These are phyloP conservation scores for Saturnia japonica DNA, from an alignment of 2,888 invertebrate genomes.

Conservation along the genomic window DNA sequence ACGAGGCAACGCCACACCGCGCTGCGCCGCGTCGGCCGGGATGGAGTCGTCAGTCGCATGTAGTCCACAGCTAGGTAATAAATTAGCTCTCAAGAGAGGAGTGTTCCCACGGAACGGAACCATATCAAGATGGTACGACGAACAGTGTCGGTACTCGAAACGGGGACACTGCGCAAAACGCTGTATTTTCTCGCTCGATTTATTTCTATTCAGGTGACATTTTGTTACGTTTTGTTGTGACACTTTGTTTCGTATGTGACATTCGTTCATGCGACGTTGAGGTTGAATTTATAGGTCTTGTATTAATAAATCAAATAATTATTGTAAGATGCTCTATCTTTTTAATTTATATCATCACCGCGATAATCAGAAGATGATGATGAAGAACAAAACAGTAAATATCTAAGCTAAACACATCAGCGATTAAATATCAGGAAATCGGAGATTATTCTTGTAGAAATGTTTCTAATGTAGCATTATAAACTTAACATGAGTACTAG, in stretches of 20 bases:
- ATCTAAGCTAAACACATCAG: too few relatives aligned
- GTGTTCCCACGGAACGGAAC: constrained; percentile 74
- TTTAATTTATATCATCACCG: too few relatives aligned
- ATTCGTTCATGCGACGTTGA: constrained; percentile 54
- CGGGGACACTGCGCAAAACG: constrained; percentile 67
- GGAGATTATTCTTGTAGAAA: too few relatives aligned
- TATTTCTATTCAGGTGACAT: constrained; percentile 63
- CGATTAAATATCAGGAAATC: too few relatives aligned
- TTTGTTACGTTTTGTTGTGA: constrained; percentile 71
- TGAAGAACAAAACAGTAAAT: too few relatives aligned
- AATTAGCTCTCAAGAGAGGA: constrained; percentile 68
- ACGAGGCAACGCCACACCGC: constrained; percentile 45
- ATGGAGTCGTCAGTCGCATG: constrained; percentile 80
- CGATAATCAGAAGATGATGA: too few relatives aligned
- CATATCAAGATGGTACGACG: constrained; percentile 75
- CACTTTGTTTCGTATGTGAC: constrained; percentile 42
- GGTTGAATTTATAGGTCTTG: constrained; percentile 6
- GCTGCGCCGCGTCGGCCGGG: constrained; percentile 36
- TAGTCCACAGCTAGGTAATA: constrained; percentile 69
- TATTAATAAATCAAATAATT: not conserved
- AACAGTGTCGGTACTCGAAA: constrained; percentile 47
- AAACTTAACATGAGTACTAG: too few relatives aligned
- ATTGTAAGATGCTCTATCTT: too few relatives aligned
- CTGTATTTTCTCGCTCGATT: constrained; percentile 75
- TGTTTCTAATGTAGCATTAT: too few relatives aligned